Conservation (phyloP, 1,140 invertebrate genomes). For the Hyphantria cunea region DNA sequence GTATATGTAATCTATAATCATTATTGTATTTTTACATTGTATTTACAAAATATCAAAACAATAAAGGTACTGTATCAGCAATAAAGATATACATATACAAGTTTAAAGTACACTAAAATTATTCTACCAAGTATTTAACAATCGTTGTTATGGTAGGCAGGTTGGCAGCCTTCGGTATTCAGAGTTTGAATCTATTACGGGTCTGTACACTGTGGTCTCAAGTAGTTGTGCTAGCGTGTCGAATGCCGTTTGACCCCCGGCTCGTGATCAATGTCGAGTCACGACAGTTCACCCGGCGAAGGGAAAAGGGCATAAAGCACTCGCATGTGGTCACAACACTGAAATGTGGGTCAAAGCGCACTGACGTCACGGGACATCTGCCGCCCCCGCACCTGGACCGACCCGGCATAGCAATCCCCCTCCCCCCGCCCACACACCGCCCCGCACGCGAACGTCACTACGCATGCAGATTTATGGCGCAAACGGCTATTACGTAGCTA, state of each 20-base stretch:
- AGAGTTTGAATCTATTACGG: too few relatives aligned
- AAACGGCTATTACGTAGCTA: conserved; percentile 27
- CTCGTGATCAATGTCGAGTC: neutral
- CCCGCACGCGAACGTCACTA: conserved; percentile 20
- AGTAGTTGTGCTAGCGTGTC: conserved; percentile 11
- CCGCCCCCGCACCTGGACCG: conserved; percentile 60
- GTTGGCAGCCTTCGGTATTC: too few relatives aligned
- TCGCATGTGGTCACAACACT: conserved; percentile 8
- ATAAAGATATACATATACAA: too few relatives aligned
- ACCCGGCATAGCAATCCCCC: conserved; percentile 7
- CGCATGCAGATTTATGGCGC: conserved; percentile 68
- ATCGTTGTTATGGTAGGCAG: too few relatives aligned
- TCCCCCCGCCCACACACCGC: conserved; percentile 16
- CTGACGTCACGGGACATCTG: conserved; percentile 52
- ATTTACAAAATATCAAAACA: too few relatives aligned
- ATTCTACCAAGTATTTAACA: too few relatives aligned
- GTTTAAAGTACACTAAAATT: too few relatives aligned
- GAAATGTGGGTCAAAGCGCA: conserved; percentile 40
- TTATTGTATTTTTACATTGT: too few relatives aligned
- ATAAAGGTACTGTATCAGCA: too few relatives aligned
- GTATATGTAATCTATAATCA: too few relatives aligned
- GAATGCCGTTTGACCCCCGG: conserved; percentile 38
- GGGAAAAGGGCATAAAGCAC: neutral
- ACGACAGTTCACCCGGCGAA: too few relatives aligned
- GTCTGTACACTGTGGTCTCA: too few relatives aligned